Evolutionary conservation across 1,140 invertebrate species (phyloP).

Genomic region (Calycopis cecrops): DNA sequence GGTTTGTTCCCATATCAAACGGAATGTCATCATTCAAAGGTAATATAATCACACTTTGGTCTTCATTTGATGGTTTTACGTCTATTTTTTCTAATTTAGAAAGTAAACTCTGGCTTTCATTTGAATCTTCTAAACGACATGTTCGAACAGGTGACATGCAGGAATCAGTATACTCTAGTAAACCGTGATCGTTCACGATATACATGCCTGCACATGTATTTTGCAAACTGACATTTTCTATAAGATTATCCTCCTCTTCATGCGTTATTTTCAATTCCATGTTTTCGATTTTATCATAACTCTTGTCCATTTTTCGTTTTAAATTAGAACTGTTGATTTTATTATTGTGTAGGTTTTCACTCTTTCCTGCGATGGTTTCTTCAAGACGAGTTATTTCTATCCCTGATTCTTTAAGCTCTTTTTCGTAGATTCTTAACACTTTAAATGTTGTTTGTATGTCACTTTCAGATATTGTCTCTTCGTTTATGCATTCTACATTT

Average conservation of each 20-base stretch:
- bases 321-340: too few relatives aligned
- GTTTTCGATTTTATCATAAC: too few relatives aligned
- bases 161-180: conserved; percentile 9
- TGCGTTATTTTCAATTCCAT: too few relatives aligned
- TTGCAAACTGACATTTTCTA: conserved; percentile 4
- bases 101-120: not conserved
- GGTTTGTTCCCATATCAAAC: conserved; percentile 5
- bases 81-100: not conserved
- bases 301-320: too few relatives aligned
- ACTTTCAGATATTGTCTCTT: too few relatives aligned
- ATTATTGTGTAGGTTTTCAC: too few relatives aligned
- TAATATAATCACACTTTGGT: not conserved
- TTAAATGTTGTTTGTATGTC: not conserved
- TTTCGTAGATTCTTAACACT: too few relatives aligned
- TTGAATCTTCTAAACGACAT: conserved; percentile 3
- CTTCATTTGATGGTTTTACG: conserved; percentile 1
- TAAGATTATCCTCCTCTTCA: too few relatives aligned
- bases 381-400: too few relatives aligned
- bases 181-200: not conserved
- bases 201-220: conserved; percentile 6
- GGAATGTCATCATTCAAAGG: conserved; percentile 10
- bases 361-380: too few relatives aligned
- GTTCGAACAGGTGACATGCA: conserved; percentile 6
- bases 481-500: too few relatives aligned
- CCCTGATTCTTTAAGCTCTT: too few relatives aligned